Evolutionary conservation across 1,140 invertebrate genomes (phyloP), one percentile per base, ranked within the genome.

Genomic region (Sminthurinus signatus): DNA sequence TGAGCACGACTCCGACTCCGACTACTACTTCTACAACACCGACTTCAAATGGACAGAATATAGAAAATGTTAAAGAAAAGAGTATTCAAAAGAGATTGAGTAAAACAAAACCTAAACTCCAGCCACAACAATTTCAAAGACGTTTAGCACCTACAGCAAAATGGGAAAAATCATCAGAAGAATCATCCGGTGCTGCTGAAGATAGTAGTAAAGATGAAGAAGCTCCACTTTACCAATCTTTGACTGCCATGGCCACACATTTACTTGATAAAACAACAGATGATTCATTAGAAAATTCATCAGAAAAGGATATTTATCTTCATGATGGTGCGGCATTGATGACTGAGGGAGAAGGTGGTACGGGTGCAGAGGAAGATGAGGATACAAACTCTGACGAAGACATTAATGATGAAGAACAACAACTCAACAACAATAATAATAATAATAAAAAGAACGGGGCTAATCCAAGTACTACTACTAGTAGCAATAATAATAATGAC

Each of bases 281-380:
- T 2, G 65, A 68, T 5, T 60, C 54, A 4, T 36, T 67, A 10
- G 67, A 72, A 52, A 72, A 67, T 48, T 72, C 70, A 21, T 61
- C 64, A 3, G 70, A 72, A 31, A 72, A 65, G 42, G 70, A 72
- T 60, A 61, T 72, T 8, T 69, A 62, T 46, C 44, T 72, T 4
- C 27, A 60, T 2, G 67, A 61, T 19, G 62, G 58, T 21, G 5
- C 32, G 32, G 5, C 48, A 8, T 15, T 19, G 14, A 19, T 23
- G 48, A n/a, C n/a, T n/a, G n/a, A n/a, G n/a, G 32, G 32, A 36
- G 32, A 15, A 36, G 32, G 32, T 36, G 32, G 32, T 36, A 36
- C 5, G 5, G 32, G 32, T 36, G 56, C 29, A 52, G 63, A 60
- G 60, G 27, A 39, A 31, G 39, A 48, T 10, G 60, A 57, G 59